These are phyloP conservation scores for Apotomis capreana DNA, from an alignment of 2,888 invertebrate species.

Conservation along the genomic window DNA sequence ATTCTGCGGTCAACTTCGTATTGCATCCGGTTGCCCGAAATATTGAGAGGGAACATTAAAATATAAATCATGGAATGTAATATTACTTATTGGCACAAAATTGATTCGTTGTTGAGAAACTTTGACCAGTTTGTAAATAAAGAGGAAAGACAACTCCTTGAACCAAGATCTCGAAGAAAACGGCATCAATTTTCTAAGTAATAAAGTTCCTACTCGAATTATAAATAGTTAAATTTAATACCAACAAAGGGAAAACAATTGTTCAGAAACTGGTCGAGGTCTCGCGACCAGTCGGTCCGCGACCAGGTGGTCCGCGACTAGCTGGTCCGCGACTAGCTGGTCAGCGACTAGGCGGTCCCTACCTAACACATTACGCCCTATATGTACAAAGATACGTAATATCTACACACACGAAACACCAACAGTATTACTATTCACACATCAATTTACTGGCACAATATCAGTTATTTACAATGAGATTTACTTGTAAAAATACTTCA, in stretches of 20 bases:
- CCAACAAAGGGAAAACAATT: conserved; percentile 20
- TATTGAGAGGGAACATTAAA: not conserved
- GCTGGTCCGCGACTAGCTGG: conserved; percentile 7
- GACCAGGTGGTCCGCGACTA: too few relatives aligned
- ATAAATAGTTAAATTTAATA: conserved; percentile 26
- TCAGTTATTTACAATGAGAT: conserved; percentile 71
- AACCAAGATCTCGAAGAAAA: conserved; percentile 10
- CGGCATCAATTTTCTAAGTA: conserved; percentile 16
- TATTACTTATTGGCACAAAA: conserved; percentile 25
- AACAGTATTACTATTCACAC: conserved; percentile 77
- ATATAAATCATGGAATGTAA: conserved; percentile 17
- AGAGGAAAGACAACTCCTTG: conserved; percentile 6
- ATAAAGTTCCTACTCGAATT: conserved; percentile 13
- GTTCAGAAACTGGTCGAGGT: conserved; percentile 25
- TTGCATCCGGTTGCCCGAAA: conserved; percentile 24
- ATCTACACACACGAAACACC: conserved; percentile 81
- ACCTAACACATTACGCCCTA: conserved; percentile 38
- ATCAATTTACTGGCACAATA: conserved; percentile 71
- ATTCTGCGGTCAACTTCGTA: conserved; percentile 7
- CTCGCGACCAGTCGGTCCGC: conserved; percentile 12
- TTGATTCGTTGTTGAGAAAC: conserved; percentile 40
- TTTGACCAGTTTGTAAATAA: conserved; percentile 31
- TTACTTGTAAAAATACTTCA: conserved; percentile 40
- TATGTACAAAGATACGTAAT: conserved; percentile 68
- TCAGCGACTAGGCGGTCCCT: conserved; percentile 15